phyloP scores from a whole-genome alignment of 2,113 vertebrate genomes.

The Dromiciops gliroides region DNA sequence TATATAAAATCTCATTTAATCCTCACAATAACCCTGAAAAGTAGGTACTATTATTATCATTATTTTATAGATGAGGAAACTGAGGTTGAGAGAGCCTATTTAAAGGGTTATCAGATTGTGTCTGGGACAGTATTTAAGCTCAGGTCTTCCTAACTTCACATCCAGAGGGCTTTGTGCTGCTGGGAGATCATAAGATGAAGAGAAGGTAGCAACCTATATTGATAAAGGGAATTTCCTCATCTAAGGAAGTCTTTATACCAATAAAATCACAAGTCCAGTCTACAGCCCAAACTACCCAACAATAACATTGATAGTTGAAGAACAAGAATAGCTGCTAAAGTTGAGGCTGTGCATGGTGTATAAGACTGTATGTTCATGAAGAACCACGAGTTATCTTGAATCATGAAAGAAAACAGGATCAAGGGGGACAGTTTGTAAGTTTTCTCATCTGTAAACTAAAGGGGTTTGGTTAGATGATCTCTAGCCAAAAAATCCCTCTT shows the following conservation, averaged over 20 bases:
- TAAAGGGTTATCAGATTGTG: neutral
- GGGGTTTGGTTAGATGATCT: neutral
- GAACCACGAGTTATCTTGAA: neutral
- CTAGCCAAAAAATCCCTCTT: neutral
- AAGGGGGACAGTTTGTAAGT: neutral
- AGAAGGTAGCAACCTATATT: neutral
- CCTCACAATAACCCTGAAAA: neutral
- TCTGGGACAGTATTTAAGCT: no score
- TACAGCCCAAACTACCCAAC: neutral
- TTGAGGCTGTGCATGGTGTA: neutral
- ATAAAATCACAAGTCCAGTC: neutral
- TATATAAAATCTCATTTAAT: neutral
- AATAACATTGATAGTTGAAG: neutral
- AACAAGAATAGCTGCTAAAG: neutral
- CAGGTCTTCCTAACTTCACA: no score
- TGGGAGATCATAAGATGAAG: no score
- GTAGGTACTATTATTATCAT: neutral
- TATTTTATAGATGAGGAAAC: neutral
- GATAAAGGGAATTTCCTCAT: neutral
- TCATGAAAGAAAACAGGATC: neutral
- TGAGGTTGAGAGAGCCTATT: neutral
- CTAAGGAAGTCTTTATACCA: neutral
- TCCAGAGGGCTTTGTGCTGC: no score
- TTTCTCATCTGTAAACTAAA: neutral
- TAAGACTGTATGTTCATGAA: neutral